These are phyloP conservation scores for Enteromius argenteus DNA, from an alignment of 2,797 vertebrate species.

Conservation along the genomic window DNA sequence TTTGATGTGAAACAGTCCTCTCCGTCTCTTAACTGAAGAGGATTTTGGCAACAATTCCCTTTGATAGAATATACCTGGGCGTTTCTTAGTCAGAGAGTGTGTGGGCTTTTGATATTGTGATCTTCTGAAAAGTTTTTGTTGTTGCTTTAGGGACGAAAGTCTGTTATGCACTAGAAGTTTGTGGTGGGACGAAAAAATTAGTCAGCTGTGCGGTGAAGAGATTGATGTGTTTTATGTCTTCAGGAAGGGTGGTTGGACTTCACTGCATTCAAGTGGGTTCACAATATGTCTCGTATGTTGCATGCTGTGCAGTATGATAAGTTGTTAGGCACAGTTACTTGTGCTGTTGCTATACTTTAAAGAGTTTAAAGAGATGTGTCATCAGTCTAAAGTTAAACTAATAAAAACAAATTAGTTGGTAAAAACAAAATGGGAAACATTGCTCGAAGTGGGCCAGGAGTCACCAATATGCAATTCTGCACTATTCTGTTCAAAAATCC, in stretches of 20 bases:
- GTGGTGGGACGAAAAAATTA: slow-evolving; percentile 41
- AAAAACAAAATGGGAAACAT: neutral
- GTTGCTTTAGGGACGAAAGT: slow-evolving; percentile 47
- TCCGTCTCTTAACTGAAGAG: slow-evolving; percentile 54
- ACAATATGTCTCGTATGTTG: slow-evolving; percentile 41
- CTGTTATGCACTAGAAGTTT: slow-evolving; percentile 40
- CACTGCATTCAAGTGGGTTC: slow-evolving; percentile 48
- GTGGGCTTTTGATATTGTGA: slow-evolving; percentile 53
- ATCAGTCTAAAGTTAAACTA: slow-evolving; percentile 15
- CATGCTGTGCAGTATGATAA: slow-evolving; percentile 34
- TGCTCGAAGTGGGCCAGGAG: neutral
- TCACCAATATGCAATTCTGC: slow-evolving; percentile 18
- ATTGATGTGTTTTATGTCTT: slow-evolving; percentile 46
- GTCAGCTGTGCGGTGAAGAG: slow-evolving; percentile 28
- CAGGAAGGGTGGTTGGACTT: slow-evolving; percentile 42
- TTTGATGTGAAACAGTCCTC: slow-evolving; percentile 62
- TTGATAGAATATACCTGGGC: slow-evolving; percentile 61
- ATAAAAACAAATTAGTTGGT: slow-evolving; percentile 23
- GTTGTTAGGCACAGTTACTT: slow-evolving; percentile 33
- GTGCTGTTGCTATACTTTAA: slow-evolving; percentile 26
- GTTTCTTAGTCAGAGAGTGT: slow-evolving; percentile 42
- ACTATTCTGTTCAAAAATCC: slow-evolving; percentile 11
- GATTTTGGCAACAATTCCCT: slow-evolving; percentile 57
- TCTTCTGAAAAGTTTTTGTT: slow-evolving; percentile 54
- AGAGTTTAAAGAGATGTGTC: slow-evolving; percentile 8